Base-by-base conservation (phyloP, 2,888 invertebrate species). In the Microplitis deprimator region DNA sequence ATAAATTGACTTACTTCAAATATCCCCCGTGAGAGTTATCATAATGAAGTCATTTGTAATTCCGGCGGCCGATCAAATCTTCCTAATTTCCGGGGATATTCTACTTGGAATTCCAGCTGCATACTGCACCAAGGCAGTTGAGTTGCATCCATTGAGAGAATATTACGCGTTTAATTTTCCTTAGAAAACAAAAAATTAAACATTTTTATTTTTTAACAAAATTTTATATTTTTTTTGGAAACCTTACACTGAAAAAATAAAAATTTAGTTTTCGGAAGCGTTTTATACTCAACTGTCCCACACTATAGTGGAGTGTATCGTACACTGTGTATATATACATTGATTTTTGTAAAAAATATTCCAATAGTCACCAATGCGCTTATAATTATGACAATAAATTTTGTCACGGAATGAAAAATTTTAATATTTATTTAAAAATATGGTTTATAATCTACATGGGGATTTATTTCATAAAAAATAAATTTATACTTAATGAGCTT, bases 11-110 rank as follows among this genome's bases (percentile, higher is more conserved):
- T 29, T 64, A 50, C 20, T 38, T 65, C 29, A 41, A 67, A 41
- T 38, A 65, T 29, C 38, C 50, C 65, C 40, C 73, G 50, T 73
- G 73, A 64, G 64, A 72, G 77, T 77, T 76, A 81, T 81, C 80
- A 83, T 87, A 87, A 86, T 83, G 82, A 84, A 84, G 85, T 85
- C 84, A 84, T 85, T 87, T 85, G 85, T 87, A 85, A 87, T 87
- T 86, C 86, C 80, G 80, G 78, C 77, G 79, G 79, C 83, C 82
- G 85, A 87, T 85, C 84, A 85, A 84, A 87, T 86, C 86, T 85
- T 87, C 83, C 83, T 87, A 87, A 87, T 87, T 87, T 87, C 86
- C 87, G 83, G 85, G 80, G 81, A 83, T 82, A 71, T 38, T 13
- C 50, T 65, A 60, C 82, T 87, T 84, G 82, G 85, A 85, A 87